Base-by-base conservation (phyloP, 64 coral and sea anemone species). In the Pocillopora verrucosa region DNA sequence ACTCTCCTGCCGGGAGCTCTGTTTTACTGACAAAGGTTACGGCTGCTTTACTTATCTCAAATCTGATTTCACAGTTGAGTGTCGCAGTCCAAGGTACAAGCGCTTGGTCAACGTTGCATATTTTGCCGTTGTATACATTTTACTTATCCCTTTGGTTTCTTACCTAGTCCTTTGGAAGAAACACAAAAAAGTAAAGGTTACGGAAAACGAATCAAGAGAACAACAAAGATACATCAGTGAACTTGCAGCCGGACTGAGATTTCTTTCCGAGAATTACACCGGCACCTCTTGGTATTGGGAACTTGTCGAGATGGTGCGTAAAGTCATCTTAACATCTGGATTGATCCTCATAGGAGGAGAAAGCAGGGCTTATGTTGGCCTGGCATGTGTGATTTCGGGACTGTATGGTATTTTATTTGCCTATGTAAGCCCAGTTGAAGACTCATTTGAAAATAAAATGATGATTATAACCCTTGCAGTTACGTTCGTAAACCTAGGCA, bases 281-380 rank as follows among this genome's bases (percentile, higher is more conserved):
- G 36, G 57, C 36, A 83, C 76, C 5, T 81, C 90, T 9, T 92
- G 90, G 90, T 92, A 92, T 61, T 92, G 90, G 90, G 90, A 92
- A 38, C 90, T 92, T 20, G 63, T 92, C 11, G 90, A 92, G 83
- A 87, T 76, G 59, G 30, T 83, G 34, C 90, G 90, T 5, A 92
- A 92, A 70, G 76, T 92, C 38, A 30, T 92, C 22, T 74, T 92
- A 72, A 87, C 83, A 56, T 92, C 90, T 19, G 73, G 90, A 26
- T 56, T 92, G 14, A 82, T 85, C 25, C 84, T 92, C 16, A 77
- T 92, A 61, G 90, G 90, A 56, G 61, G 82, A 76, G 90, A 91
- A 58, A 84, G 89, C 78, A 91, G 80, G 72, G 89, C 80, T 7
- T 91, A 84, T 63, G 89, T 84, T 61, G 89, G 89, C 60, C 64